Base-by-base conservation (phyloP, 1,140 invertebrate species). In the Goniozus legneri region DNA sequence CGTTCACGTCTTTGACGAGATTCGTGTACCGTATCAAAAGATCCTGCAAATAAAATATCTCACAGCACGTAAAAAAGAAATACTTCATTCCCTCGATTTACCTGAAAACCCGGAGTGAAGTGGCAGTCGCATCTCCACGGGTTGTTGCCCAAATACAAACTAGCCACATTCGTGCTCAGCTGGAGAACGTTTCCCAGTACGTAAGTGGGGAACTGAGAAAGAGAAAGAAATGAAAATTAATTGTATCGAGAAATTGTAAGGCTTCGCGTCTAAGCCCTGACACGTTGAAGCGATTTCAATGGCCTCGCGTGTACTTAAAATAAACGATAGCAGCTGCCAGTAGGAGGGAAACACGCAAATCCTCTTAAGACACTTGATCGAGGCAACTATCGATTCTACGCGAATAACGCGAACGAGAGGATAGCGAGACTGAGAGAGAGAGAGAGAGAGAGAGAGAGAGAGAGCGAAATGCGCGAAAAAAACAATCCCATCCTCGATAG, bases 91-190 rank as follows among this genome's bases (percentile, higher is more conserved):
- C n/a, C n/a, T 37, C n/a, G 21, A 21, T 22, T 14, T 71, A 81
- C 80, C 53, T 88, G 85, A 57, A 91, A 87, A 18, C 80, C 77
- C 12, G 88, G 87, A 3, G 84, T 87, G 58, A 87, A 90, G 24
- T 80, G 77, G 52, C 89, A 92, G 57, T 89, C 86, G 63, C 89
- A 92, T 44, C 81, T 78, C 87, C 88, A 92, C 0, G 88, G 85
- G 76, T 92, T 92, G 31, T 80, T 73, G 2, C 87, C 87, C 0
- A 92, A 73, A 56, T 79, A 82, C 12, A 91, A 69, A 47, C 73
- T 64, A 46, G 81, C 82, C 47, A 85, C 83, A 53, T 88, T 84
- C 32, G 76, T 70, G 60, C 89, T 91, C 32, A 80, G 78, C 46
- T 83, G 75, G n/a, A 91, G 77, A 1, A 84, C 85, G 60, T 89